phyloP scores from a whole-genome alignment of 2,797 vertebrate species.

The Scolopax rusticola region DNA sequence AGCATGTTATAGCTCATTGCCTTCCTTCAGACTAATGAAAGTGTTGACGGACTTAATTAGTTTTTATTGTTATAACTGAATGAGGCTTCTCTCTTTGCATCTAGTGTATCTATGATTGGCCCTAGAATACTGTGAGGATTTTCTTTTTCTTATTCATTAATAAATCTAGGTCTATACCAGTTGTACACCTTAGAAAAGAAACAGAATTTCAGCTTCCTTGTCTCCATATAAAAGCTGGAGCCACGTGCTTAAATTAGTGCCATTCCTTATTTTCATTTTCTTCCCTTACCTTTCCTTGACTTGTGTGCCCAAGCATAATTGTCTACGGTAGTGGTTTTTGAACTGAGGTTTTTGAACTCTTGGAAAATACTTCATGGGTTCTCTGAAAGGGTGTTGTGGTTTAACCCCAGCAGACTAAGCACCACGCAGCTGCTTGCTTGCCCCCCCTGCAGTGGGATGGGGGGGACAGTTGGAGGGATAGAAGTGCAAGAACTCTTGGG shows the following conservation, averaged over 20 bases:
- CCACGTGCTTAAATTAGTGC: not conserved
- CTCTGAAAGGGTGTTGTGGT: not conserved
- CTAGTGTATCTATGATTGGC: not conserved
- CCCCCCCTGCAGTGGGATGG: not conserved
- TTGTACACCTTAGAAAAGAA: not conserved
- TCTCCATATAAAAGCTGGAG: not conserved
- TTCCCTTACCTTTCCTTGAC: not conserved
- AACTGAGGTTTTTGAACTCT: not conserved
- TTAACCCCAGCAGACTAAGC: not conserved
- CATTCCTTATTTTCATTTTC: not conserved
- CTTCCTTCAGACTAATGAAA: not conserved
- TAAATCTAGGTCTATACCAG: not conserved
- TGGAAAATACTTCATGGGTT: not conserved
- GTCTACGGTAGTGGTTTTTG: not conserved
- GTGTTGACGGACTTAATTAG: not conserved
- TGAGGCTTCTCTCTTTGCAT: not conserved
- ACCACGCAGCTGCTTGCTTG: not conserved
- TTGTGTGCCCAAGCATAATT: not conserved
- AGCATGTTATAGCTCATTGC: not conserved
- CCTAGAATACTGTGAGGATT: not conserved
- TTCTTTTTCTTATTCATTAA: not conserved
- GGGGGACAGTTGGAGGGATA: not conserved
- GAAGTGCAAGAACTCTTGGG: fast-evolving
- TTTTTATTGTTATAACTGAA: not conserved
- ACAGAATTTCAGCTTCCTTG: not conserved